phyloP scores from a whole-genome alignment of 2,888 invertebrate species.

The Fabriciana adippe region DNA sequence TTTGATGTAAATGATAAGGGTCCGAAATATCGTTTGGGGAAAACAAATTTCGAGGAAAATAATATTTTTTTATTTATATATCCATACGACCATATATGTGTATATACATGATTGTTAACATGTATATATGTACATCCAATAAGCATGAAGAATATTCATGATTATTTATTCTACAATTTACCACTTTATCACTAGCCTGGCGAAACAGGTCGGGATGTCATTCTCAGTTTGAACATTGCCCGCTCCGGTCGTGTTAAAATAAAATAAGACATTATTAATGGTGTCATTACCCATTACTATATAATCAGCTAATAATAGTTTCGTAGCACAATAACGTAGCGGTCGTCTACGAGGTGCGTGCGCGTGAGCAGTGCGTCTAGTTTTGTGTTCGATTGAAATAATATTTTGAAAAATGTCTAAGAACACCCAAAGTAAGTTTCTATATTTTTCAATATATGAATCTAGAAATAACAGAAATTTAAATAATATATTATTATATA shows the following conservation, averaged over 20 bases:
- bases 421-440: slow-evolving; percentile 56
- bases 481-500: neutral
- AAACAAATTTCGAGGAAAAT: no score
- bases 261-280: slow-evolving; percentile 43
- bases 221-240: slow-evolving; percentile 59
- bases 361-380: slow-evolving; percentile 41
- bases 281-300: slow-evolving; percentile 46
- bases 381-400: slow-evolving; percentile 38
- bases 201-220: slow-evolving; percentile 57
- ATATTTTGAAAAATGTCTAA: slow-evolving; percentile 56
- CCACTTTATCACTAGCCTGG: slow-evolving; percentile 56
- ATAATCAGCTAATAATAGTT: slow-evolving; percentile 54
- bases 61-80: neutral
- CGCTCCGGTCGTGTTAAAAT: slow-evolving; percentile 59
- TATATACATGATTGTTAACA: slow-evolving; percentile 9
- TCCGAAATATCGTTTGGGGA: no score
- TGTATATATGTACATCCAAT: slow-evolving; percentile 36
- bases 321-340: slow-evolving; percentile 65
- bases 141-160: slow-evolving; percentile 47
- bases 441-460: slow-evolving; percentile 14
- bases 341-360: slow-evolving; percentile 57
- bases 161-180: slow-evolving; percentile 60
- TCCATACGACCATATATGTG: neutral
- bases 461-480: neutral
- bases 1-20: no score